Base-by-base conservation (phyloP, 2,113 vertebrate genomes). In the Riparia riparia region DNA sequence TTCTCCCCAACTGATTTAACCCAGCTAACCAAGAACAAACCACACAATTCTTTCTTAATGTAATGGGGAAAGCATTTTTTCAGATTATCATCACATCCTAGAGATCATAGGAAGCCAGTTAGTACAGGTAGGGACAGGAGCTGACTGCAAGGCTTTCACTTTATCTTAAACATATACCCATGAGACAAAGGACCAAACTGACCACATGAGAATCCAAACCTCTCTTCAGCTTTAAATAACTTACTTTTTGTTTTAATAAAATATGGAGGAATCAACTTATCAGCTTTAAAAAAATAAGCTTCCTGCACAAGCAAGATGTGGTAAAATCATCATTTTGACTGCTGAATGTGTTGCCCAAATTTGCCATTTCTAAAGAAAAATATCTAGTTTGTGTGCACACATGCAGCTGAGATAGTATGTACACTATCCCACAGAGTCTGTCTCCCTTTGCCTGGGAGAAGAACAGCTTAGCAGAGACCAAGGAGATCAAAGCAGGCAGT, bases 231-330 rank as follows among this genome's bases (percentile, higher is more conserved):
- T 92, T 89, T 73, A 72, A 96, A 77, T 22, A 92, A 70, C 17
- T 81, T 34, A 37, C 65, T 78, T 72, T 91, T 89, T 78, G 37
- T 76, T 91, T 91, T 90, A 63, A 85, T 86, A 57, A 87, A 93
- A 91, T 65, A 63, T 60, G 45, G 44, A 82, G 63, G 42, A 68
- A 39, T 72, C 50, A 83, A 76, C 25, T 76, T 93, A 84, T 4
- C 86, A 64, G 29, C 26, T 90, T 86, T 12, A 58, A 58, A 94
- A 89, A 95, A 95, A 41, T 4, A 85, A 89, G 31, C 58, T 78
- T 92, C 84, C 89, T 85, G 81, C 20, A 13, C 64, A 96, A 70
- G 83, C 47, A 92, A 82, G 83, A 95, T 72, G 78, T 81, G 80
- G 72, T 51, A 88, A 72, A 79, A 91, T 31, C 58, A 80, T 92